A percentile compares a stretch with the other conserved stretches of the same genome.
phyloP scores from a whole-genome alignment of 2,888 invertebrate genomes.

The Lapara coniferarum region DNA sequence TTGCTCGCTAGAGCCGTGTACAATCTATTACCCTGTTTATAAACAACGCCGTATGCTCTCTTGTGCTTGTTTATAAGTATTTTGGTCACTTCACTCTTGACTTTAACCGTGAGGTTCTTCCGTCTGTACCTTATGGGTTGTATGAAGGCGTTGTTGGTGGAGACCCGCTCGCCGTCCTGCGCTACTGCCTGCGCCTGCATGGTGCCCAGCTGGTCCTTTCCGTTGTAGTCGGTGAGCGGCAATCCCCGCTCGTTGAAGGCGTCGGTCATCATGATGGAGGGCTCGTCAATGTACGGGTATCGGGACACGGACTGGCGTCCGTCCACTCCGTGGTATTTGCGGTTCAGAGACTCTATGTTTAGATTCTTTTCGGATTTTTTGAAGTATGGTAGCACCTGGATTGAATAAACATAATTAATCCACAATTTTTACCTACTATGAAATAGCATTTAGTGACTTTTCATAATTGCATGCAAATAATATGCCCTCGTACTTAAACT shows the following conservation, averaged over 20 bases:
- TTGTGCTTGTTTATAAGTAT: conserved; percentile 80
- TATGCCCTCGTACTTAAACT: too few relatives aligned
- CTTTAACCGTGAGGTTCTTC: conserved; percentile 77
- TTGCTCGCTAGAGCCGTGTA: conserved; percentile 57
- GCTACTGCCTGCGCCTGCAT: conserved; percentile 83
- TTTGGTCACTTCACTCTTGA: conserved; percentile 79
- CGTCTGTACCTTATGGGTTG: conserved; percentile 82
- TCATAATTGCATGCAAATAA: too few relatives aligned
- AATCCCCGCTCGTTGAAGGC: conserved; percentile 85
- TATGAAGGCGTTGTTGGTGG: conserved; percentile 86
- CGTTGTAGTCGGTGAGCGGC: conserved; percentile 82
- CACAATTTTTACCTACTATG: not conserved
- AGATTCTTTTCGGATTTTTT: conserved; percentile 85
- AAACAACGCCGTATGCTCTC: conserved; percentile 60
- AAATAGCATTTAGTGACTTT: not conserved
- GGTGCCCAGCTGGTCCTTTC: conserved; percentile 78
- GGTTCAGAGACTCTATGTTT: conserved; percentile 73
- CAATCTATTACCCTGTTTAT: conserved; percentile 44
- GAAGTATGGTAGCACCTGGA: conserved; percentile 86
- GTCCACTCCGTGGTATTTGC: conserved; percentile 81
- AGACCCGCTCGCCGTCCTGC: conserved; percentile 81
- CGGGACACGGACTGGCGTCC: conserved; percentile 85
- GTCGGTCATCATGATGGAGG: conserved; percentile 78
- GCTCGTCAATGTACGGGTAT: conserved; percentile 84
- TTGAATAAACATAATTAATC: not conserved